These are phyloP conservation scores for Hydra vulgaris DNA, from an alignment of 30 jellyfish, hydroid and myxozoan genomes.

Conservation along the genomic window DNA sequence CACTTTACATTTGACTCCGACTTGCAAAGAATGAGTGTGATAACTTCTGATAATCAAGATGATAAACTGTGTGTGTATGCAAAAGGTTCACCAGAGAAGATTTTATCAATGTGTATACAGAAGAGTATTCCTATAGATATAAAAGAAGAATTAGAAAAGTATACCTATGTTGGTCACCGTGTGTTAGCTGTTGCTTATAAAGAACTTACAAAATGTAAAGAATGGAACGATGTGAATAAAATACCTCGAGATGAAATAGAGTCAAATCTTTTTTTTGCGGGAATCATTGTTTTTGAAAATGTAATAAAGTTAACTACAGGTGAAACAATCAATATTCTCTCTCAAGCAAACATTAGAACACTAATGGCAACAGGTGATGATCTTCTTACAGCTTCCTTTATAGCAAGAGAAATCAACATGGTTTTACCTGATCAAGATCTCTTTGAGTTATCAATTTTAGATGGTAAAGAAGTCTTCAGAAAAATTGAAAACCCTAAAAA, in stretches of 20 bases:
- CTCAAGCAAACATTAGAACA: conserved; percentile 26
- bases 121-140: conserved; percentile 5
- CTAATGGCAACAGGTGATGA: conserved; percentile 59
- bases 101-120: conserved; percentile 8
- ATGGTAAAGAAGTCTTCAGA: not conserved
- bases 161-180: conserved; percentile 13
- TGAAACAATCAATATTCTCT: conserved; percentile 1
- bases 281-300: conserved; percentile 37
- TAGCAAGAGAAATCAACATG: conserved; percentile 26
- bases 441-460: not conserved
- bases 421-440: not conserved
- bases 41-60: not conserved
- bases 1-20: conserved; percentile 30
- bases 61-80: conserved; percentile 1
- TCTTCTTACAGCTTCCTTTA: conserved; percentile 37
- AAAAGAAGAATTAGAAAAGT: not conserved
- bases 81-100: conserved; percentile 40
- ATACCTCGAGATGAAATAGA: conserved; percentile 23
- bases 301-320: not conserved
- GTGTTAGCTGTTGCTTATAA: conserved; percentile 30
- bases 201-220: not conserved
- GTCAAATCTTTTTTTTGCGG: conserved; percentile 21
- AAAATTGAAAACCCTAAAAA: too few relatives aligned
- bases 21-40: conserved; percentile 33
- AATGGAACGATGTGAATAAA: conserved; percentile 11